Percentiles rank a stretch among this genome's conserved stretches.
phyloP scores from a whole-genome alignment of 2,888 invertebrate genomes.

The Parnassius mnemosyne region DNA sequence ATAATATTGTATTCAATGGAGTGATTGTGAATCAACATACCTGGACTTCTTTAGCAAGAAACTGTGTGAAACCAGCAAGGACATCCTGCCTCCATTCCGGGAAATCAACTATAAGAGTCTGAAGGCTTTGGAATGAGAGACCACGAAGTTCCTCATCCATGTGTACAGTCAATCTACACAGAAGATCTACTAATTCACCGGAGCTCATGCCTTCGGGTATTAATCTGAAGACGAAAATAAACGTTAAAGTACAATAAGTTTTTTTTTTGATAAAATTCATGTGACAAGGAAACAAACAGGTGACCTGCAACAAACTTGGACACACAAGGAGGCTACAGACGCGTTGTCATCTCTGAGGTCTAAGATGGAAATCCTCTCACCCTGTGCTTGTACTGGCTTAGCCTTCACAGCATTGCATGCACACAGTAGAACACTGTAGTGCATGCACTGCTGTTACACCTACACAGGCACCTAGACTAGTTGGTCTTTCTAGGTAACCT shows the following conservation, averaged over 20 bases:
- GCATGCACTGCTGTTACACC: no score
- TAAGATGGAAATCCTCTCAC: no score
- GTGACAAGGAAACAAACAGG: no score
- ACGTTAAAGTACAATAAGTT: not conserved
- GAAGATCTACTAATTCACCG: constrained; percentile 95
- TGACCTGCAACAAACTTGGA: no score
- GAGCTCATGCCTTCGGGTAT: constrained; percentile 99
- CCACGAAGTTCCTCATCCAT: constrained; percentile 98
- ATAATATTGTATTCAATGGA: not conserved
- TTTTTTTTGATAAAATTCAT: no score
- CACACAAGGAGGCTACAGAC: no score
- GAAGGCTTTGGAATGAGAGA: constrained; percentile 95
- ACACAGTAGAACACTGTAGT: no score
- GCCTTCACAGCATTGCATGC: no score
- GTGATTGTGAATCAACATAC: constrained; percentile 37
- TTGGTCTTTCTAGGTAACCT: no score
- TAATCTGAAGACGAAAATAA: constrained; percentile 75
- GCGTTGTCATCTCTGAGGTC: no score
- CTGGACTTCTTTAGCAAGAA: constrained; percentile 94
- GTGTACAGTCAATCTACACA: constrained; percentile 96
- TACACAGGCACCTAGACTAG: no score
- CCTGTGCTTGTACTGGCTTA: no score
- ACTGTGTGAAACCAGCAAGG: constrained; percentile 95
- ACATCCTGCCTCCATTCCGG: constrained; percentile 99
- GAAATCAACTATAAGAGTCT: constrained; percentile 97